Evolutionary conservation across 64 coral and sea anemone genomes (phyloP), one percentile per base, ranked within the genome.

Genomic region (Exaiptasia diaphana): DNA sequence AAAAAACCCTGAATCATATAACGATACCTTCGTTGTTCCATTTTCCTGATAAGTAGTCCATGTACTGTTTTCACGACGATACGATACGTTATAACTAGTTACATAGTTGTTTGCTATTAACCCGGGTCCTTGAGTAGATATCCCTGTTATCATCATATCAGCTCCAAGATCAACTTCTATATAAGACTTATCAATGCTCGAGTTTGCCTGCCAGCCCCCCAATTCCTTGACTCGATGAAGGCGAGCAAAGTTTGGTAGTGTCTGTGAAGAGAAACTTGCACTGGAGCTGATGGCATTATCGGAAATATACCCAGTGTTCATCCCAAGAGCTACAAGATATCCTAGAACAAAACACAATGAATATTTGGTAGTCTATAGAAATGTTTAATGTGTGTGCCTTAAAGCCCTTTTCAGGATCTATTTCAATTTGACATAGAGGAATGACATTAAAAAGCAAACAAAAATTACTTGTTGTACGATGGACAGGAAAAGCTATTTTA

Each of bases 21-120:
- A 2, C 0, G 31, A 2, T 44, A 71, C 67, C 67, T 71, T 71
- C 40, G 30, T 44, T n/a, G 67, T 71, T 9, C 5, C 37, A 71
- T 71, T 71, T 71, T 71, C 67, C 8, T 8, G 34, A 18, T 71
- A 71, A 26, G 11, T 31, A 41, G 67, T 71, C 67, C 67, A 71
- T 14, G 67, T 31, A 1, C 34, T 9, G 1, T 44, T 23, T 24
- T 71, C 34, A 41, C 21, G 40, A 36, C 67, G 34, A 20, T 71
- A 44, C 17, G 22, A 71, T 5, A 71, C 34, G 8, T 38, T 15
- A 41, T 41, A 71, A n/a, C 11, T 71, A 38, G 26, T 71, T 3
- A 71, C 67, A 44, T 31, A 71, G 5, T 23, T 37, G 15, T 71
- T 9, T n/a, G 12, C 5, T 11, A n/a, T 2, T 71, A 3, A 0